These are phyloP conservation scores for Eupithecia vulgata DNA, from an alignment of 2,888 invertebrate genomes.

Conservation along the genomic window DNA sequence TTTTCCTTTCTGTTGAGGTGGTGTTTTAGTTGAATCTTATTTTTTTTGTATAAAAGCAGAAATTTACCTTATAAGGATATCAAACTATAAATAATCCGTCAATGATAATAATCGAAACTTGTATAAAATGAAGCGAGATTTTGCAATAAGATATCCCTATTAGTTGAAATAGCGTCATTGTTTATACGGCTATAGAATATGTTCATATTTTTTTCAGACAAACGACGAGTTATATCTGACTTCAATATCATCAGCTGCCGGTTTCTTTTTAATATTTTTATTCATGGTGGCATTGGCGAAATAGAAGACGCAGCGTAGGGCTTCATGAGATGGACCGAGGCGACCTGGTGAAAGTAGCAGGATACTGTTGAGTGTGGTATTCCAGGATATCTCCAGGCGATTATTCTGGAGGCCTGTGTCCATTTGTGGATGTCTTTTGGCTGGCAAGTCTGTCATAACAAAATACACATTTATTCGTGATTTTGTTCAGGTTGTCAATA, in stretches of 20 bases:
- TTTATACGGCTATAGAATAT: neutral
- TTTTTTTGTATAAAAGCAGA: neutral
- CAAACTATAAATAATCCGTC: conserved; percentile 22
- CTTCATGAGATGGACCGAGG: no score
- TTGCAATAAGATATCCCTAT: conserved; percentile 22
- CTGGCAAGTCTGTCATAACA: no score
- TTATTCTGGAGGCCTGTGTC: no score
- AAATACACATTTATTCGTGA: no score
- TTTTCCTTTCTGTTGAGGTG: neutral
- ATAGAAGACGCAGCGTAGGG: no score
- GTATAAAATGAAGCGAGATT: conserved; percentile 28
- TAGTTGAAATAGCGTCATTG: conserved; percentile 29
- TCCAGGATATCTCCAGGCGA: no score
- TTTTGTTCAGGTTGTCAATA: no score
- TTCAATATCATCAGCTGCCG: neutral
- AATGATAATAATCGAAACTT: conserved; percentile 21
- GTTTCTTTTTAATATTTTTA: neutral
- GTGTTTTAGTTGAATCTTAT: neutral
- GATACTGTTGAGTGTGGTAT: no score
- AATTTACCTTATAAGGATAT: neutral
- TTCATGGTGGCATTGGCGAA: neutral
- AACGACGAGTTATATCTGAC: neutral
- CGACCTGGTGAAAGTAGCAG: no score
- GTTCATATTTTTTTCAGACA: neutral
- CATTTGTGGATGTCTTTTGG: no score